A percentile compares a stretch with the other conserved stretches of the same genome.
These are phyloP conservation scores for Orchesella flavescens DNA, from an alignment of 2,888 invertebrate species.

Conservation along the genomic window DNA sequence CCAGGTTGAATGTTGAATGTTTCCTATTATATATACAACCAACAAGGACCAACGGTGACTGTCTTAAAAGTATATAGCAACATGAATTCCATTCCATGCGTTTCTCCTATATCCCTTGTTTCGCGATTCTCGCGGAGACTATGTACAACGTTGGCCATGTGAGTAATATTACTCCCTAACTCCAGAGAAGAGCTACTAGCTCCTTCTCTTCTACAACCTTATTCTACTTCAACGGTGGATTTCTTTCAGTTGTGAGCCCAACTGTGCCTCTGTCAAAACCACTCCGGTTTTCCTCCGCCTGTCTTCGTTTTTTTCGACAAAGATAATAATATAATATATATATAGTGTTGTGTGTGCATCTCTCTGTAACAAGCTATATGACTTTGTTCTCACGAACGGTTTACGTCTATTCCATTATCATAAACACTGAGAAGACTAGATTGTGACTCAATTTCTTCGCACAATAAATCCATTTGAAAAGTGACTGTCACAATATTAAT, in stretches of 20 bases:
- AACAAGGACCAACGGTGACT: too few relatives aligned
- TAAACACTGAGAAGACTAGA: constrained; percentile 19
- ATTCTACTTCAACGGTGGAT: constrained; percentile 47
- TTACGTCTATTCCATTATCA: constrained; percentile 19
- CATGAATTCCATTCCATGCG: too few relatives aligned
- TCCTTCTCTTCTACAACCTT: constrained; percentile 17
- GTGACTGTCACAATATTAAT: neutral
- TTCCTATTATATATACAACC: too few relatives aligned
- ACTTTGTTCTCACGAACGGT: constrained; percentile 11
- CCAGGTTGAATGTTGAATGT: too few relatives aligned
- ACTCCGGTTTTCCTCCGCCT: constrained; percentile 58
- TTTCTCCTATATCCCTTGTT: too few relatives aligned
- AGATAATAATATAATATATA: constrained; percentile 1
- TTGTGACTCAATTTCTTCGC: constrained; percentile 33
- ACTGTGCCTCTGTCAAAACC: constrained; percentile 62
- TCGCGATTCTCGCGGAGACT: neutral
- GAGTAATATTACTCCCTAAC: constrained; percentile 1
- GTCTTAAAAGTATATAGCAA: too few relatives aligned
- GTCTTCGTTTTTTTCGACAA: constrained; percentile 46
- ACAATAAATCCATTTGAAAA: constrained; percentile 1
- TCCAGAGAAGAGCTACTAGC: neutral
- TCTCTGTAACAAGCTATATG: neutral
- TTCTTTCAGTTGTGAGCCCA: constrained; percentile 55
- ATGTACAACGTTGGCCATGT: neutral
- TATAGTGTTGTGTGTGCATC: constrained; percentile 36